A percentile compares a stretch with the other conserved stretches of the same genome.
Evolutionary conservation across 2,797 vertebrate species (phyloP).

Genomic region (Loris lydekkerianus): DNA sequence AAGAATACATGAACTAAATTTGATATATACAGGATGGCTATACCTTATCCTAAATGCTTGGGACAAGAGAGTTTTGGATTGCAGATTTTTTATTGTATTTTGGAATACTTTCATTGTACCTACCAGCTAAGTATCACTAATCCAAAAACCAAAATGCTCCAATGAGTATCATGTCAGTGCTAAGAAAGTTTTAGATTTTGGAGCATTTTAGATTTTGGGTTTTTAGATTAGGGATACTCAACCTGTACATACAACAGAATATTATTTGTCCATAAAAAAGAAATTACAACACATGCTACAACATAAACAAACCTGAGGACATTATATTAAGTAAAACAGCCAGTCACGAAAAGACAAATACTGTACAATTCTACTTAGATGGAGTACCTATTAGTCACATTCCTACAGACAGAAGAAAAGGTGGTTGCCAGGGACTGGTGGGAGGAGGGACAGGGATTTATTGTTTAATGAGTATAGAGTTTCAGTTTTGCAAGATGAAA

Average conservation of each 20-base stretch:
- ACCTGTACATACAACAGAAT: background rate
- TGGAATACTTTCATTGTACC: background rate
- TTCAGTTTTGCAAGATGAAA: conserved; percentile 36
- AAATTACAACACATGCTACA: conserved; percentile 13
- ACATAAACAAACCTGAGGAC: background rate
- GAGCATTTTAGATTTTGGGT: background rate
- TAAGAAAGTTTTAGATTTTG: background rate
- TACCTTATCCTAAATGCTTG: background rate
- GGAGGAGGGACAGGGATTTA: background rate
- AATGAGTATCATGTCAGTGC: background rate
- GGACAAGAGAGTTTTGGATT: background rate
- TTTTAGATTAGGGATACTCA: background rate
- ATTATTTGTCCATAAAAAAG: background rate
- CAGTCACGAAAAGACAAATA: background rate
- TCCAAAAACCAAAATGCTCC: background rate
- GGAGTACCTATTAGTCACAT: background rate
- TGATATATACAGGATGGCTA: background rate
- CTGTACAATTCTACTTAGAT: background rate
- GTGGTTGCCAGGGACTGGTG: background rate
- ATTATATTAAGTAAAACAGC: background rate
- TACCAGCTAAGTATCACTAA: background rate
- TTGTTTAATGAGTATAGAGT: background rate
- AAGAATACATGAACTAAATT: background rate
- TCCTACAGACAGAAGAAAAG: background rate
- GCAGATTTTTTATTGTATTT: background rate